These are phyloP conservation scores for Synanthedon formicaeformis DNA, from an alignment of 2,888 invertebrate species.

Conservation along the genomic window DNA sequence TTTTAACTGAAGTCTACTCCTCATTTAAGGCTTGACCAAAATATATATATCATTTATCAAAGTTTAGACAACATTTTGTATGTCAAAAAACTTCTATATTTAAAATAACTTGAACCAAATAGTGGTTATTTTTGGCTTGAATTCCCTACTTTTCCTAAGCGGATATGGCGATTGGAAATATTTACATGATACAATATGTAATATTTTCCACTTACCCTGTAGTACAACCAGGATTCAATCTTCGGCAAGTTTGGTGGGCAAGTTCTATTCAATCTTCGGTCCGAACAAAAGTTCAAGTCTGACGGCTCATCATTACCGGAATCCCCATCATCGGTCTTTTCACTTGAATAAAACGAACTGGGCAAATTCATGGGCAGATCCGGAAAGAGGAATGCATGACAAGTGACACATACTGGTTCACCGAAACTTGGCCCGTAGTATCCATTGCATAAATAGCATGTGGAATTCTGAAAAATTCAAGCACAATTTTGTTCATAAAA, in stretches of 20 bases:
- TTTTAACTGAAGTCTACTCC: too few species aligned
- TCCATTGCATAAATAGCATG: constrained; percentile 89
- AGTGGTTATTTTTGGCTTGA: too few species aligned
- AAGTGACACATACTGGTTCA: constrained; percentile 91
- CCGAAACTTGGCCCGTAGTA: constrained; percentile 93
- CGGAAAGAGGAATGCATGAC: constrained; percentile 92
- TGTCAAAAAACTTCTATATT: too few species aligned
- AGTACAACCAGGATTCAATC: constrained; percentile 51
- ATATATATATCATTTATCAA: not conserved
- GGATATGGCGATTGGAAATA: too few species aligned
- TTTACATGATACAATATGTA: too few species aligned
- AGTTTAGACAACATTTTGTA: too few species aligned
- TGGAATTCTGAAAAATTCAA: constrained; percentile 65
- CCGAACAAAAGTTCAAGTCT: constrained; percentile 72
- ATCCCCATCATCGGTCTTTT: constrained; percentile 87
- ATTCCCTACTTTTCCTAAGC: too few species aligned
- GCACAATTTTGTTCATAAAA: too few species aligned
- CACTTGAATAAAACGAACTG: constrained; percentile 58
- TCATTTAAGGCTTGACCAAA: not conserved
- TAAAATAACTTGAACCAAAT: too few species aligned
- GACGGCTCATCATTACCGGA: constrained; percentile 95
- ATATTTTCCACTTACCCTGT: constrained; percentile 32
- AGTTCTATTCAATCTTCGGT: constrained; percentile 50
- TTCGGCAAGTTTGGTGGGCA: too few species aligned
- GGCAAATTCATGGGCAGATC: constrained; percentile 74